Base-by-base conservation (phyloP, 2,888 invertebrate genomes). In the Morinoia aosen region DNA sequence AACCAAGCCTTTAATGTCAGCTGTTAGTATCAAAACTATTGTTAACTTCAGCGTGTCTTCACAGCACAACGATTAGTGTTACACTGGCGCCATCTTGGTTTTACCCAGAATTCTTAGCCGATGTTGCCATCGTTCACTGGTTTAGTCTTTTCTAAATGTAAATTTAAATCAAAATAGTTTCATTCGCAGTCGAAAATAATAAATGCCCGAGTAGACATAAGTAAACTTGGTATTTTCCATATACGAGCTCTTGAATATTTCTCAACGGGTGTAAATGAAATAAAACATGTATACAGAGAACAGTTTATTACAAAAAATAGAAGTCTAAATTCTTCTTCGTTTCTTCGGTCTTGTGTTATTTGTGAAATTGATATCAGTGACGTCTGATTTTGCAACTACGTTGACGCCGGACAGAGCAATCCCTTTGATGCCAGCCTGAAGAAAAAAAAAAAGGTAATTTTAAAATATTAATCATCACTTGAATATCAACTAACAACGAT, bases 311-410 rank as follows among this genome's bases (percentile, higher is more conserved):
- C 58, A 14, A 58, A 64, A 76, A 56, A 40, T 4, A 48, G 4
- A 76, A 39, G 76, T 90, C 98, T 98, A 99, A 97, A 99, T 97
- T 97, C 98, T 98, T 97, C 98, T 98, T 95, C 98, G 98, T 97
- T 99, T 99, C 97, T 98, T 98, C 58, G 99, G 98, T 96, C 99
- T 97, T 7, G 98, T 98, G 94, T 97, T 97, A 64, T 98, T 98
- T 97, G 98, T 98, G 98, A 98, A 98, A 0, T 98, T 98, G 11
- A 99, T 98, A 95, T 98, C 98, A 0, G 99, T 99, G 97, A 98
- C 98, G 97, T 99, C 99, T n/a, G 99, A 99, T 95, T 99, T 98
- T 12, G 99, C 99, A 40, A 99, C 98, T 97, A 99, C 98, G 96
- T 99, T 98, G 88, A 99, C 97, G 33, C 99, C 99, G 95, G 98